Evolutionary conservation across 2,113 vertebrate genomes (phyloP).

Genomic region (Grallaria varia): DNA sequence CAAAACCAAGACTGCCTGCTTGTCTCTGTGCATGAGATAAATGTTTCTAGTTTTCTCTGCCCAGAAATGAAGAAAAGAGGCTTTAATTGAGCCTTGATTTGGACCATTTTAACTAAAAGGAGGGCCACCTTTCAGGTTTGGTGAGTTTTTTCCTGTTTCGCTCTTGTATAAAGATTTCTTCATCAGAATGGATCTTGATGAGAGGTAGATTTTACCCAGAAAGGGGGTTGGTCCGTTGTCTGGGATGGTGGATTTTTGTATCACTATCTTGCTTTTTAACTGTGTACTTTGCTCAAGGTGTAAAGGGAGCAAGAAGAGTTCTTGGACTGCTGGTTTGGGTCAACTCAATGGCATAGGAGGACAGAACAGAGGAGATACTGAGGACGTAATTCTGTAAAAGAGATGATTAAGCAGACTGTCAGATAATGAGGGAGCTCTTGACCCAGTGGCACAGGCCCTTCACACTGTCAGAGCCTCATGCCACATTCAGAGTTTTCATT

Average conservation of each 20-base stretch:
- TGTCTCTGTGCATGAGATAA: neutral
- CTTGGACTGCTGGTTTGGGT: neutral
- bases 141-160: neutral
- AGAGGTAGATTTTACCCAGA: neutral
- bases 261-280: neutral
- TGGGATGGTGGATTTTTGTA: neutral
- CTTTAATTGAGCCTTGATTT: neutral
- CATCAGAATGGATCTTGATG: neutral
- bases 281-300: neutral
- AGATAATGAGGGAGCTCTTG: neutral
- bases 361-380: neutral
- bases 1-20: neutral
- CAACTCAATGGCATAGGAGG: neutral
- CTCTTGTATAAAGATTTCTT: neutral
- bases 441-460: neutral
- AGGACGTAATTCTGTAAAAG: neutral
- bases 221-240: fast-evolving
- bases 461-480: neutral
- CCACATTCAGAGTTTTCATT: neutral
- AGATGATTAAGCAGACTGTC: neutral
- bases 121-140: neutral
- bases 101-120: neutral
- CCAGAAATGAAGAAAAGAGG: neutral
- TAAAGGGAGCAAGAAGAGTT: neutral
- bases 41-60: neutral